A percentile compares a stretch with the other conserved stretches of the same genome.
Conservation (phyloP, 2,113 vertebrate species). For the Leptosomus discolor region DNA sequence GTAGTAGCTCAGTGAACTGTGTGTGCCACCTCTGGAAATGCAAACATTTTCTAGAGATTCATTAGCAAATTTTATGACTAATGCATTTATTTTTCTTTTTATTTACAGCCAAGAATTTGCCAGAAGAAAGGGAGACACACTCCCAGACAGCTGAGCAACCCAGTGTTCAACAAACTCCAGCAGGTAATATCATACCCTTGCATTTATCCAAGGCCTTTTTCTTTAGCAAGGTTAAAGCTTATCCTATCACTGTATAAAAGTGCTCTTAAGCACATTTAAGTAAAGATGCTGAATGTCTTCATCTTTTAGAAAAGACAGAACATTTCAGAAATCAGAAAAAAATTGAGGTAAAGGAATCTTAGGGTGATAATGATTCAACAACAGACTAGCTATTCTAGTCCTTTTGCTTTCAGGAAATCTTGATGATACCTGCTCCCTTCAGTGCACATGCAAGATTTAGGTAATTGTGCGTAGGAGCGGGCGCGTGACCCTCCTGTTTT, state of each 20-base stretch:
- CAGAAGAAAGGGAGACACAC: constrained; percentile 67
- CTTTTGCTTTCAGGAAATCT: background rate
- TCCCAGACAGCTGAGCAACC: constrained; percentile 64
- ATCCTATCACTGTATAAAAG: background rate
- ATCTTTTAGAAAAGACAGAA: background rate
- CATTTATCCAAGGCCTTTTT: background rate
- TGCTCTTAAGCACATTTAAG: background rate
- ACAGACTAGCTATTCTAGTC: background rate
- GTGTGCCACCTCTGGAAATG: background rate
- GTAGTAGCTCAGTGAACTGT: background rate
- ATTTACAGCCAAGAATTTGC: constrained; percentile 67
- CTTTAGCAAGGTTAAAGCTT: background rate
- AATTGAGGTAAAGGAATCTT: background rate
- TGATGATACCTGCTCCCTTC: background rate
- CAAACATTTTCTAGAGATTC: background rate
- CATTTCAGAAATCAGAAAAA: background rate
- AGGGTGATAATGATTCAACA: background rate
- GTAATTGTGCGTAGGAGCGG: background rate
- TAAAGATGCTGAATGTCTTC: background rate
- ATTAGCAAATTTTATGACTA: background rate
- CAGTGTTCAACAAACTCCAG: constrained; percentile 66
- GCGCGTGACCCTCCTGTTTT: background rate
- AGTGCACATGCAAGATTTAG: background rate
- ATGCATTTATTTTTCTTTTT: background rate
- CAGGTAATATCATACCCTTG: constrained; percentile 69